Evolutionary conservation across 2,113 vertebrate genomes (phyloP).

Genomic region (Rallus limicola): DNA sequence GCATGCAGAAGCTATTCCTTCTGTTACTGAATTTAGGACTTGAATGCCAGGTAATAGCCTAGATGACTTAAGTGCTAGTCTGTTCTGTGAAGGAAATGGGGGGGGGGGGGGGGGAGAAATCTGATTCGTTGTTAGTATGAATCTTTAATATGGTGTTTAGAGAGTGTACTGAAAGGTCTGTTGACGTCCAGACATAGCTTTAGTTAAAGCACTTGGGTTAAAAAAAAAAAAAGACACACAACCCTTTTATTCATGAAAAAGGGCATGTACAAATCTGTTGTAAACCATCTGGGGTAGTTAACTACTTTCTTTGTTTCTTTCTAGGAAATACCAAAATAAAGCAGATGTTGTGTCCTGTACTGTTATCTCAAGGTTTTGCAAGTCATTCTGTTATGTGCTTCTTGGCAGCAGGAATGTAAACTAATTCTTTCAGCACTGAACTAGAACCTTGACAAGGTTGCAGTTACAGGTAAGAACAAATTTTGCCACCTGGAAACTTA

Average conservation of each 20-base stretch:
- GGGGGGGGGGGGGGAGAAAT: background rate
- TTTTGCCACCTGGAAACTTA: background rate
- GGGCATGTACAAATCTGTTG: background rate
- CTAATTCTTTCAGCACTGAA: conserved; percentile 41
- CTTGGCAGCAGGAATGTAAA: conserved; percentile 72
- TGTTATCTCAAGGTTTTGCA: conserved; percentile 64
- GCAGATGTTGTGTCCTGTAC: conserved; percentile 64
- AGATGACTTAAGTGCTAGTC: background rate
- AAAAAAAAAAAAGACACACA: background rate
- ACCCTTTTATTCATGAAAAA: background rate
- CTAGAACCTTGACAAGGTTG: conserved; percentile 49
- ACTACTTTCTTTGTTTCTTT: conserved; percentile 39
- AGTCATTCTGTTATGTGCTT: conserved; percentile 46
- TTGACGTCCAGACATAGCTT: background rate
- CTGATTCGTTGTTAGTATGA: background rate
- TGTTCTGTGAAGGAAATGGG: background rate
- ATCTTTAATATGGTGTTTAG: background rate
- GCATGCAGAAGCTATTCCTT: background rate
- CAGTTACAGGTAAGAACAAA: conserved; percentile 56
- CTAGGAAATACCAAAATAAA: conserved; percentile 65
- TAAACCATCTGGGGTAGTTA: conserved; percentile 4
- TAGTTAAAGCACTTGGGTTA: background rate
- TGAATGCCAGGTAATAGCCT: background rate
- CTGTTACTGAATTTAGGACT: background rate
- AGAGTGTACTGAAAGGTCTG: background rate